Conservation (phyloP, 2,888 invertebrate genomes). For the Netelia inedita region DNA sequence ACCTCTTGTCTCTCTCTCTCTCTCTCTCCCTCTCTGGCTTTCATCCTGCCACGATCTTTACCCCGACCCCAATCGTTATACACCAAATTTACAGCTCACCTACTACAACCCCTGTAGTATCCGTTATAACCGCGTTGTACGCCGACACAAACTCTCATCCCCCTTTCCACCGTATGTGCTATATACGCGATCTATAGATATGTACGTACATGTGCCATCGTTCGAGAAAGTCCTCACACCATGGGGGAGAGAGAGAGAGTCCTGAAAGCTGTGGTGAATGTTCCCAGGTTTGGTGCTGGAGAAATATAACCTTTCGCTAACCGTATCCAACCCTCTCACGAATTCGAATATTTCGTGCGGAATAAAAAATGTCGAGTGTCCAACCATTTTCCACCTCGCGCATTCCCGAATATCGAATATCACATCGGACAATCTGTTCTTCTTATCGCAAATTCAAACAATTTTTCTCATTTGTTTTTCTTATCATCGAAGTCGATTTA, state of each 20-base stretch:
- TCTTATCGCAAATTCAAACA: not conserved
- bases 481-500: too few relatives aligned
- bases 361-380: not conserved
- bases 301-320: constrained; percentile 32
- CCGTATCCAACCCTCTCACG: not conserved
- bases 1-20: constrained; percentile 48
- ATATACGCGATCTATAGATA: not conserved
- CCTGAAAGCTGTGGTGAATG: constrained; percentile 52
- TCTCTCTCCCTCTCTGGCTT: not conserved
- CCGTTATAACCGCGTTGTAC: constrained; percentile 60
- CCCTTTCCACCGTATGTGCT: constrained; percentile 33
- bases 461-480: too few relatives aligned
- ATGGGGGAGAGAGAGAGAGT: not conserved
- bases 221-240: constrained; percentile 37
- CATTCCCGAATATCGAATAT: not conserved
- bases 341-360: constrained; percentile 13
- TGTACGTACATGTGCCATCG: constrained; percentile 19
- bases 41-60: constrained; percentile 39
- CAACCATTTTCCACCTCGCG: not conserved
- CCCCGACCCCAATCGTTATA: constrained; percentile 81
- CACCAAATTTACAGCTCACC: constrained; percentile 83
- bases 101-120: constrained; percentile 69
- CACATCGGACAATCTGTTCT: not conserved
- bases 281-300: constrained; percentile 19
- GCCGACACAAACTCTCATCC: constrained; percentile 45